A percentile compares a stretch with the other conserved stretches of the same genome.
Conservation (phyloP, 2,797 vertebrate species). For the Artibeus lituratus region DNA sequence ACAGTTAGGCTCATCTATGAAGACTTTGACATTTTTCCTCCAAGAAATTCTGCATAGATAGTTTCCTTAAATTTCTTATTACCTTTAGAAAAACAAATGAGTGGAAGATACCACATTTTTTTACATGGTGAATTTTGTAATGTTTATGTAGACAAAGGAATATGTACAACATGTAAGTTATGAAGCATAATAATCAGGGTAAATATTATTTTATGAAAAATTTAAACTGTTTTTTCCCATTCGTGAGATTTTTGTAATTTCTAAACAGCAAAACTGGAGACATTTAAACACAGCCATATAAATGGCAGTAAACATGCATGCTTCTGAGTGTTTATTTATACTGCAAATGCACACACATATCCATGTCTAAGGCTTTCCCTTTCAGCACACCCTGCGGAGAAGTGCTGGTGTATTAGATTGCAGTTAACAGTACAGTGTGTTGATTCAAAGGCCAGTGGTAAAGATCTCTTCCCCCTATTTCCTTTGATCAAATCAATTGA, state of each 20-base stretch:
- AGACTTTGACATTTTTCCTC: slow-evolving; percentile 17
- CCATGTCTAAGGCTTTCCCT: not conserved
- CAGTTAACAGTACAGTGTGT: not conserved
- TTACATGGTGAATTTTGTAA: not conserved
- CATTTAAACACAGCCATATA: not conserved
- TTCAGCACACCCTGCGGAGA: not conserved
- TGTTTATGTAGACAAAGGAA: not conserved
- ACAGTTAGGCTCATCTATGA: slow-evolving; percentile 30
- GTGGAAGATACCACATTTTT: slow-evolving; percentile 24
- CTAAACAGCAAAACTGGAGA: slow-evolving; percentile 43
- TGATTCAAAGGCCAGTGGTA: not conserved
- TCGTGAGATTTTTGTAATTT: slow-evolving; percentile 25
- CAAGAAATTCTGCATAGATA: slow-evolving; percentile 1
- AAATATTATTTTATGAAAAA: slow-evolving; percentile 29
- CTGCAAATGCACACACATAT: not conserved
- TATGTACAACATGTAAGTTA: not conserved
- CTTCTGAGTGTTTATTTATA: slow-evolving; percentile 14
- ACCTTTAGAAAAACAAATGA: slow-evolving; percentile 35
- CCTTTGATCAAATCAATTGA: not conserved
- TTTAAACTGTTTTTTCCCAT: slow-evolving; percentile 23
- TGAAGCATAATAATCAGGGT: not conserved
- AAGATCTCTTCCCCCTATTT: not conserved
- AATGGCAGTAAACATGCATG: not conserved
- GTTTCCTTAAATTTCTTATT: slow-evolving; percentile 32
- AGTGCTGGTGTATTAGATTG: not conserved